phyloP scores from a whole-genome alignment of 2,888 invertebrate species.

The Pyrrhia umbra region DNA sequence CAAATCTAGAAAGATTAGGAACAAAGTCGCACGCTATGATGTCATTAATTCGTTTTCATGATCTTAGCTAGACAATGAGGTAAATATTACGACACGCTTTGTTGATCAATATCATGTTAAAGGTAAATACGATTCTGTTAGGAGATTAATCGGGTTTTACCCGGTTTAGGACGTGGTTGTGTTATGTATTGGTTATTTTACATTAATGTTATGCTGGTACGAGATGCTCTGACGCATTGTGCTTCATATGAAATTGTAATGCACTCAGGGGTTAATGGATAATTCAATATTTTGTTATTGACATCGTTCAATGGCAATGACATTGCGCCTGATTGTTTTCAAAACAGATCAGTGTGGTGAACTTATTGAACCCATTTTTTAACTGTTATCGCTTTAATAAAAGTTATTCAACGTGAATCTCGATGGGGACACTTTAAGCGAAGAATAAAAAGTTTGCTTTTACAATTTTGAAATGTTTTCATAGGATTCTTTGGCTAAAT shows the following conservation, averaged over 20 bases:
- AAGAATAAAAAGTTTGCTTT: conserved; percentile 20
- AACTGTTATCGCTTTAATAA: conserved; percentile 13
- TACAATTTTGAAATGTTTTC: conserved; percentile 40
- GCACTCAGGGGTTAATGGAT: conserved; percentile 72
- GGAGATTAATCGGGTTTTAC: conserved; percentile 27
- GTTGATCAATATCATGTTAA: conserved; percentile 35
- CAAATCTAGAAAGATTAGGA: conserved; percentile 55
- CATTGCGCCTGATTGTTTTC: conserved; percentile 64
- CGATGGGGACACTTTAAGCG: conserved; percentile 4
- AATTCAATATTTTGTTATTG: conserved; percentile 82
- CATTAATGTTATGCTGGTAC: conserved; percentile 52
- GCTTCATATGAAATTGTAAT: conserved; percentile 83
- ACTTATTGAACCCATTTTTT: conserved; percentile 18
- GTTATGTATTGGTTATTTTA: conserved; percentile 42
- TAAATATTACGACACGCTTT: conserved; percentile 14
- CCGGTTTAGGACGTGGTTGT: conserved; percentile 29
- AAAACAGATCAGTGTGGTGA: conserved; percentile 46
- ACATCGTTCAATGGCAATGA: conserved; percentile 71
- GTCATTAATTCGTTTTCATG: conserved; percentile 27
- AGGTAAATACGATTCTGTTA: conserved; percentile 19
- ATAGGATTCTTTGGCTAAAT: conserved; percentile 46
- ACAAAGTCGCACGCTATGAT: conserved; percentile 81
- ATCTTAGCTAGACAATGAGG: conserved; percentile 30
- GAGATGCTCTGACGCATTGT: conserved; percentile 69
- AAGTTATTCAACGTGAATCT: conserved; percentile 11